These are phyloP conservation scores for Netelia inedita DNA, from an alignment of 2,888 invertebrate genomes.

Conservation along the genomic window DNA sequence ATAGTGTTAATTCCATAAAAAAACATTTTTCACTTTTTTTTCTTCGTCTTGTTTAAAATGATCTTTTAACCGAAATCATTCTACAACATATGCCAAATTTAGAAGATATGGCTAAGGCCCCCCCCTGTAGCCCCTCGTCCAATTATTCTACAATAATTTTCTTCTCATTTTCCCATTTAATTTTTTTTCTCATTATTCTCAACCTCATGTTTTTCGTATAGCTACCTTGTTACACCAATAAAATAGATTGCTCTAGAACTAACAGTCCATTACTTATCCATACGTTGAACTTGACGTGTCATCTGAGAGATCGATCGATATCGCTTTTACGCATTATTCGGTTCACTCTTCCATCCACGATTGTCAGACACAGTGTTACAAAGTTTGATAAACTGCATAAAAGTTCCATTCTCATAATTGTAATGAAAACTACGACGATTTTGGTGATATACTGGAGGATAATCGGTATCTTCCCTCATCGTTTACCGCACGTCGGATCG, in stretches of 20 bases:
- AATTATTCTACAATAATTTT: too few relatives aligned
- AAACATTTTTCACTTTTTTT: neutral
- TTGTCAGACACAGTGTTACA: neutral
- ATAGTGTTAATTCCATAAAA: too few relatives aligned
- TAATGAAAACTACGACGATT: neutral
- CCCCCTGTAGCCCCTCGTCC: too few relatives aligned
- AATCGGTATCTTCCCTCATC: slow-evolving; percentile 37
- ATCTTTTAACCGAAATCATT: neutral
- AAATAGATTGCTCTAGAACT: neutral
- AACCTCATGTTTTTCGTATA: neutral
- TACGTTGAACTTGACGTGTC: neutral
- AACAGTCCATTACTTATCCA: neutral
- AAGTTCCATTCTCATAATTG: neutral
- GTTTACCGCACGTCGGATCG: slow-evolving; percentile 1
- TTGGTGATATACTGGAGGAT: slow-evolving; percentile 24
- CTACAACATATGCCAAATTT: too few relatives aligned
- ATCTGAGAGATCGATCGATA: neutral
- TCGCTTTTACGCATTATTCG: neutral
- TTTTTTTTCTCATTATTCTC: too few relatives aligned
- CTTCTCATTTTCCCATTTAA: too few relatives aligned
- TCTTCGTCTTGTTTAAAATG: neutral
- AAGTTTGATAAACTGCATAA: neutral
- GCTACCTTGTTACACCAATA: neutral
- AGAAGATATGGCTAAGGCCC: too few relatives aligned
- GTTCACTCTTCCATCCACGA: neutral